Conservation (phyloP, 2,888 invertebrate species). For the Eurois occulta region DNA sequence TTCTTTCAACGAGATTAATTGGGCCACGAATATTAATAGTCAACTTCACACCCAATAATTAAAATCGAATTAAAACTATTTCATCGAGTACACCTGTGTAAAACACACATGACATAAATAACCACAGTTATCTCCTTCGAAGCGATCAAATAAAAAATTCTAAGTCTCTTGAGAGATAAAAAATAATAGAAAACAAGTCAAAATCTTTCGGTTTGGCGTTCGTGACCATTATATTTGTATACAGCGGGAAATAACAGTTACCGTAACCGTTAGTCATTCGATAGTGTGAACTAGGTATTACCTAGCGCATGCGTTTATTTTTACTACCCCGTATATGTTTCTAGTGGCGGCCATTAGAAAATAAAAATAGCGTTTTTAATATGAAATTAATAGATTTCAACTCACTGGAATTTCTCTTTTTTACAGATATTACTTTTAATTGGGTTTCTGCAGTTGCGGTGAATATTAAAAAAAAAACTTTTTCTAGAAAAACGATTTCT, state of each 20-base stretch:
- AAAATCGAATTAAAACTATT: conserved; percentile 30
- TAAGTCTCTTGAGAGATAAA: conserved; percentile 54
- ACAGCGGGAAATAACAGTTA: conserved; percentile 66
- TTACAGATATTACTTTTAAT: conserved; percentile 43
- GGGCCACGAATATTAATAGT: conserved; percentile 11
- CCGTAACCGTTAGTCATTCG: conserved; percentile 66
- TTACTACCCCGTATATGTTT: conserved; percentile 57
- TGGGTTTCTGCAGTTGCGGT: conserved; percentile 17
- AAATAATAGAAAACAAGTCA: conserved; percentile 67
- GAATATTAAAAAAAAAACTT: conserved; percentile 29
- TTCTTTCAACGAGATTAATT: conserved; percentile 16
- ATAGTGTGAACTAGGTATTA: conserved; percentile 69
- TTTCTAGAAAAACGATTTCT: conserved; percentile 29
- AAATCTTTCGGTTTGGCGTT: conserved; percentile 63
- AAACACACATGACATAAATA: conserved; percentile 45
- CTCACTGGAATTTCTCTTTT: conserved; percentile 62
- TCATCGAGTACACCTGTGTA: conserved; percentile 29
- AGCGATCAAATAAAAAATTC: conserved; percentile 58
- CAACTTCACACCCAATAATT: conserved; percentile 42
- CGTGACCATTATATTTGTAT: conserved; percentile 68
- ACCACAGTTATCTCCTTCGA: conserved; percentile 48
- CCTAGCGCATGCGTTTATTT: conserved; percentile 64
- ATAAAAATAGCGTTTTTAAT: conserved; percentile 58
- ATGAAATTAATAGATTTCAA: conserved; percentile 58
- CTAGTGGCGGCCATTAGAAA: conserved; percentile 49